Percentiles rank a stretch among this genome's conserved stretches.
Conservation (phyloP, 2,888 invertebrate species). For the Lochmaea capreae region DNA sequence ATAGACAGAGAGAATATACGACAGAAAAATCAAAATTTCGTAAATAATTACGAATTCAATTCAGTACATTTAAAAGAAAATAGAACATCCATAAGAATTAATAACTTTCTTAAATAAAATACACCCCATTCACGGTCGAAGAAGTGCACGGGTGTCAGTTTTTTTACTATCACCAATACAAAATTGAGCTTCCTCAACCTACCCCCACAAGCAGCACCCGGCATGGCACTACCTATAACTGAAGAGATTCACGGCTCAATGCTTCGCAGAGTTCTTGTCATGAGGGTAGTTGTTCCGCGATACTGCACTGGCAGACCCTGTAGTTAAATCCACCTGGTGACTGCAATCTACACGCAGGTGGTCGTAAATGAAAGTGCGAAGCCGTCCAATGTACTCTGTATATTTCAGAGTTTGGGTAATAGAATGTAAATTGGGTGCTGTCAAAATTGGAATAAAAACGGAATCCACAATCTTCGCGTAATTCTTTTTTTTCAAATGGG, state of each 20-base stretch:
- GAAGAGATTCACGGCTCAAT: constrained; percentile 30
- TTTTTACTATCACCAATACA: not conserved
- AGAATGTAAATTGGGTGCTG: no score
- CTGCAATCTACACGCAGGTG: constrained; percentile 1
- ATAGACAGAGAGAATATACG: no score
- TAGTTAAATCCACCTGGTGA: constrained; percentile 8
- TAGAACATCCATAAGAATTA: no score
- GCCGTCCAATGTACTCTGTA: not conserved
- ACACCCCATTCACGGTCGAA: constrained; percentile 13
- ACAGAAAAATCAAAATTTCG: no score
- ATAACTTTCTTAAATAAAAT: no score
- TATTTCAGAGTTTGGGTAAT: no score
- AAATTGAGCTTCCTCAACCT: constrained; percentile 17
- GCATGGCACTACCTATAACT: constrained; percentile 7
- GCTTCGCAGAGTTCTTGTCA: constrained; percentile 39
- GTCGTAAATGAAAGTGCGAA: not conserved
- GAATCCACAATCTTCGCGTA: no score
- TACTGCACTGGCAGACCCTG: not conserved
- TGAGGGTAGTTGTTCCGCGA: constrained; percentile 37
- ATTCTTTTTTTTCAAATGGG: no score
- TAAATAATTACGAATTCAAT: no score
- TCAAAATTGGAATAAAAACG: no score
- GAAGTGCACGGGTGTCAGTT: constrained; percentile 5
- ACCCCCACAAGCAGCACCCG: constrained; percentile 29
- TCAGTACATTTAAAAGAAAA: no score